These are phyloP conservation scores for Anthopleura sola DNA, from an alignment of 64 coral and sea anemone species.

Conservation along the genomic window DNA sequence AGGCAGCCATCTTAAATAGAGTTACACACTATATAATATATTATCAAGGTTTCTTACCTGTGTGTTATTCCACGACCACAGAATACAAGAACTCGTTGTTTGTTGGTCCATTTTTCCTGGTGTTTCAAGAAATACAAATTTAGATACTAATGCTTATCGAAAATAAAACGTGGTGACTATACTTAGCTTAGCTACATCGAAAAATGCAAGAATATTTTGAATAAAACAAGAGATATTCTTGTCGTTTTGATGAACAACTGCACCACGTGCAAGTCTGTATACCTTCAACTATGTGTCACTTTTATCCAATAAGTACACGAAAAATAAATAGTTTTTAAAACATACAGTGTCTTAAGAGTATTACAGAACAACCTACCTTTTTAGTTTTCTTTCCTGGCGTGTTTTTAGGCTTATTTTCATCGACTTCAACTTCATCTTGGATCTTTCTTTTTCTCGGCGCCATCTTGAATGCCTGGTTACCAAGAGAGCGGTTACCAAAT, in stretches of 20 bases:
- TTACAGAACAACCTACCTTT: not conserved
- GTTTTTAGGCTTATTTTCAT: not conserved
- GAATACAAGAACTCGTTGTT: slow-evolving; percentile 93
- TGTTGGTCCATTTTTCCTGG: slow-evolving; percentile 95
- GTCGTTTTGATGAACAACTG: not conserved
- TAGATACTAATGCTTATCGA: not conserved
- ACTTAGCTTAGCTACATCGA: too few species aligned
- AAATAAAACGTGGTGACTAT: too few species aligned
- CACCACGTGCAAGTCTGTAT: not conserved
- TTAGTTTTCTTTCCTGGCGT: slow-evolving; percentile 1
- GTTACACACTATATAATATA: too few species aligned
- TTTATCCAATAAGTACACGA: not conserved
- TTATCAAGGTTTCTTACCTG: slow-evolving; percentile 53
- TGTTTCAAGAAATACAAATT: not conserved
- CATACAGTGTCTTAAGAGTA: not conserved
- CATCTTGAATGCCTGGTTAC: slow-evolving; percentile 28
- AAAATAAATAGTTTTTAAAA: not conserved
- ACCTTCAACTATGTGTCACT: not conserved
- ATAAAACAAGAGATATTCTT: too few species aligned
- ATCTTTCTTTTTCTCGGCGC: slow-evolving; percentile 16
- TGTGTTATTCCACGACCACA: slow-evolving; percentile 95
- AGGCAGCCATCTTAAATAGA: too few species aligned
- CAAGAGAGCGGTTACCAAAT: not conserved
- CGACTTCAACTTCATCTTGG: not conserved
- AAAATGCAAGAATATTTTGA: too few species aligned